Conservation (phyloP, 1,140 invertebrate species). For the Drosophila prosaltans region DNA sequence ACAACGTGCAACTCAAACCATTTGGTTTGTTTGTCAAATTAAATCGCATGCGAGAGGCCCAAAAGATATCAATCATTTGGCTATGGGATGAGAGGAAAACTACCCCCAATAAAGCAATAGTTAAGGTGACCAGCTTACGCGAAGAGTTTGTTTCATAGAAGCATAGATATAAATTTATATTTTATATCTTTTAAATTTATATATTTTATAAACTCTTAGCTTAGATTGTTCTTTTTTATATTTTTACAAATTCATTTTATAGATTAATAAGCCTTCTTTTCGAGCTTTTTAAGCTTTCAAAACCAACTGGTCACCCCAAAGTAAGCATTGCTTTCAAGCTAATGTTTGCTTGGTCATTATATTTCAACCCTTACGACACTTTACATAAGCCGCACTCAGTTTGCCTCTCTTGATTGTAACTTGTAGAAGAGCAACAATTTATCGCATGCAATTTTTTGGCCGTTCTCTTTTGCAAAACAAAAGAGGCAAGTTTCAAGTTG, state of each 20-base stretch:
- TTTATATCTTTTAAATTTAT: too few relatives aligned
- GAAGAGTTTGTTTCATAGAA: neutral
- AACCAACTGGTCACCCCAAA: slow-evolving; percentile 12
- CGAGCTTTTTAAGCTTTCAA: slow-evolving; percentile 9
- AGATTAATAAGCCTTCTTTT: neutral
- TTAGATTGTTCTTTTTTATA: neutral
- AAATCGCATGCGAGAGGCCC: slow-evolving; percentile 63
- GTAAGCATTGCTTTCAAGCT: neutral
- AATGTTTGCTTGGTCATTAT: slow-evolving; percentile 18
- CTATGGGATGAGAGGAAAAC: slow-evolving; percentile 2
- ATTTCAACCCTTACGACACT: slow-evolving; percentile 26
- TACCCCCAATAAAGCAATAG: slow-evolving; percentile 37
- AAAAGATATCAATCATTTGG: neutral
- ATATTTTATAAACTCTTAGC: too few relatives aligned
- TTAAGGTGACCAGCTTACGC: slow-evolving; percentile 40
- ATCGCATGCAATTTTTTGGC: slow-evolving; percentile 59
- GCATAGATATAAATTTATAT: too few relatives aligned
- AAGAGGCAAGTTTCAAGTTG: slow-evolving; percentile 14
- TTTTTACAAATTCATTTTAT: neutral
- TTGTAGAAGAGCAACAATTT: neutral
- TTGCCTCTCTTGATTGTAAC: neutral
- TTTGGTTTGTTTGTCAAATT: slow-evolving; percentile 33
- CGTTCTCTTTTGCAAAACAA: slow-evolving; percentile 12
- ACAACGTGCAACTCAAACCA: slow-evolving; percentile 58
- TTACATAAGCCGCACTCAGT: slow-evolving; percentile 1